Percentiles rank a stretch among this genome's conserved stretches.
Evolutionary conservation across 1,140 invertebrate genomes (phyloP).

Genomic region (Drosophila bifasciata): DNA sequence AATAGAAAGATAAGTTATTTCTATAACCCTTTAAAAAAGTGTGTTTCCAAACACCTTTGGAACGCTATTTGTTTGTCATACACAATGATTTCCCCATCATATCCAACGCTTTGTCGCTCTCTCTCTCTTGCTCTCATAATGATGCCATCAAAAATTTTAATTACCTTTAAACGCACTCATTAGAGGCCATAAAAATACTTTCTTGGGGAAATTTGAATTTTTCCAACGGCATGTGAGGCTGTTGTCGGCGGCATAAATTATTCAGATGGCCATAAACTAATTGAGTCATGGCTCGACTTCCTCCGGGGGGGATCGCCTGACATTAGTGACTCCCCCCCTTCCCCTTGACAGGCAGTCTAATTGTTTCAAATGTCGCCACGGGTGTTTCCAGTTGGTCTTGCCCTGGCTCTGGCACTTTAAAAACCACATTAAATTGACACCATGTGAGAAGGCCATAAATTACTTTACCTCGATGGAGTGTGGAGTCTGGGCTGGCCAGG

Average conservation of each 20-base stretch:
- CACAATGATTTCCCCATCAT: neutral
- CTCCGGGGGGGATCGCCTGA: slow-evolving; percentile 27
- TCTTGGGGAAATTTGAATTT: slow-evolving; percentile 24
- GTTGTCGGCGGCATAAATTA: slow-evolving; percentile 66
- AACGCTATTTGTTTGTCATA: no score
- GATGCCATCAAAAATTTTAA: slow-evolving; percentile 49
- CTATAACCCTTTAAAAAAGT: no score
- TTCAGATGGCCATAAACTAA: slow-evolving; percentile 40
- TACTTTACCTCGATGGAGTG: slow-evolving; percentile 28
- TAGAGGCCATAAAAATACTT: slow-evolving; percentile 47
- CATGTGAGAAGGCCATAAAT: slow-evolving; percentile 83
- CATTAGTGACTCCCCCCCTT: slow-evolving; percentile 34
- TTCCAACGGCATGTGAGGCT: slow-evolving; percentile 45
- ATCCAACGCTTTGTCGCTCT: neutral
- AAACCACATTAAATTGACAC: slow-evolving; percentile 83
- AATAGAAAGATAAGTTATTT: no score
- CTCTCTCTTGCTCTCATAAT: slow-evolving; percentile 17
- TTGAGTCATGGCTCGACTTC: slow-evolving; percentile 35
- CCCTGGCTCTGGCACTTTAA: slow-evolving; percentile 52
- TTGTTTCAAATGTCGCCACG: slow-evolving; percentile 75
- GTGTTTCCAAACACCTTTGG: no score
- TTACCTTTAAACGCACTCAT: slow-evolving; percentile 35
- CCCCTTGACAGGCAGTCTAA: slow-evolving; percentile 45
- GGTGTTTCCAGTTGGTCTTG: slow-evolving; percentile 33
- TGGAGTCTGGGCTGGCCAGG: slow-evolving; percentile 38